Percentiles rank a stretch among this genome's conserved stretches.
Evolutionary conservation across 2,113 vertebrate species (phyloP).

Genomic region (Cavia porcellus): DNA sequence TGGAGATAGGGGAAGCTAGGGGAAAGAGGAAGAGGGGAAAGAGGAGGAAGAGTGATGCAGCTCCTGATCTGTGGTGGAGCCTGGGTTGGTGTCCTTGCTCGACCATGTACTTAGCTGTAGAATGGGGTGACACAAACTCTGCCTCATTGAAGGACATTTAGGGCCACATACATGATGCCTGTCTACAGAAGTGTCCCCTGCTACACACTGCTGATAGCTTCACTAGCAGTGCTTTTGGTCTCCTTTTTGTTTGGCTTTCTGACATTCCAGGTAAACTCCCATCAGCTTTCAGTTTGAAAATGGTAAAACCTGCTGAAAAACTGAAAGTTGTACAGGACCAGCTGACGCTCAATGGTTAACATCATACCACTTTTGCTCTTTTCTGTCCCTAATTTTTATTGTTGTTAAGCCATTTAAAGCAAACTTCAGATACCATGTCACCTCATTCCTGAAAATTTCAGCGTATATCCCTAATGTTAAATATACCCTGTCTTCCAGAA

Average conservation of each 20-base stretch:
- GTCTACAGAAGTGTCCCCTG: neutral
- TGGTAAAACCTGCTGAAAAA: neutral
- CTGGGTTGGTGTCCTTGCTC: neutral
- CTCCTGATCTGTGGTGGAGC: neutral
- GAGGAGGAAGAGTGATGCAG: neutral
- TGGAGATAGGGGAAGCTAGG: no score
- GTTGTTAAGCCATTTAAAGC: neutral
- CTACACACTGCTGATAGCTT: neutral
- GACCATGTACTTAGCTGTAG: neutral
- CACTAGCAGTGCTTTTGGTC: fast-evolving
- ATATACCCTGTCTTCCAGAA: neutral
- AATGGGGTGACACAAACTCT: neutral
- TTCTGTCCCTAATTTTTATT: neutral
- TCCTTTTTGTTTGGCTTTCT: neutral
- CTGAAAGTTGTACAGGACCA: neutral
- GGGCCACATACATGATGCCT: neutral
- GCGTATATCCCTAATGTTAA: neutral
- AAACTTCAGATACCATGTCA: neutral
- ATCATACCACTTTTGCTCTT: neutral
- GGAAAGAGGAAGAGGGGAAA: neutral
- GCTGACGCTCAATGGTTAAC: neutral
- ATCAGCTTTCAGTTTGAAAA: neutral
- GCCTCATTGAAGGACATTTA: no score
- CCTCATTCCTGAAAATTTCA: neutral
- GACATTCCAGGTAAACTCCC: neutral